Conservation (phyloP, 2,797 vertebrate genomes). For the Uromys caudimaculatus region DNA sequence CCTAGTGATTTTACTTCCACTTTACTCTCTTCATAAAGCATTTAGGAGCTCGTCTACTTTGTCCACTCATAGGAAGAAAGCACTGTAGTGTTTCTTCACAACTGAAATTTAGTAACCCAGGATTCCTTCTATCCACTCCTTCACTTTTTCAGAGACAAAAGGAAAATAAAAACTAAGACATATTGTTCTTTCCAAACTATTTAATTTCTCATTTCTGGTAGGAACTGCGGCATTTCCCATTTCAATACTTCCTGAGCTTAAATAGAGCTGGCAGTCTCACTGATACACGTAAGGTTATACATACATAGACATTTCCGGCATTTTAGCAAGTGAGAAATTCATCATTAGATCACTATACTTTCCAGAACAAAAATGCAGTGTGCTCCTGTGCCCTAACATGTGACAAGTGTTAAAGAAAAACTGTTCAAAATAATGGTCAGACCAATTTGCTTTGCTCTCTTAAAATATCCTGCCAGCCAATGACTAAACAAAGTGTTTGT, state of each 20-base stretch:
- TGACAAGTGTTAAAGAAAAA: constrained; percentile 46
- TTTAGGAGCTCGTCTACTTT: neutral
- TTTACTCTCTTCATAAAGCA: neutral
- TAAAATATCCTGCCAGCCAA: constrained; percentile 62
- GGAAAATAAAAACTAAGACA: constrained; percentile 30
- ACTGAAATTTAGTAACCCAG: constrained; percentile 17
- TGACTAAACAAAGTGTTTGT: constrained; percentile 74
- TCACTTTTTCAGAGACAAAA: neutral
- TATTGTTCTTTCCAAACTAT: constrained; percentile 6
- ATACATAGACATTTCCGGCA: neutral
- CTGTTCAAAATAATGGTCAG: constrained; percentile 66
- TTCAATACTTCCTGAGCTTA: neutral
- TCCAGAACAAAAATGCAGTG: constrained; percentile 23
- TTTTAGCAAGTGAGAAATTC: constrained; percentile 25
- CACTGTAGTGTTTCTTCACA: neutral
- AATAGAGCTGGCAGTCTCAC: neutral
- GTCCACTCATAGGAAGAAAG: neutral
- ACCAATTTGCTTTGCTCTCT: constrained; percentile 58
- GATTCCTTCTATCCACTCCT: constrained; percentile 10
- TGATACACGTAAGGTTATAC: neutral
- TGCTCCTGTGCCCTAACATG: neutral
- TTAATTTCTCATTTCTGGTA: neutral
- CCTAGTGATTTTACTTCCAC: constrained; percentile 10
- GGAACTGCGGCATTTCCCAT: constrained; percentile 23
- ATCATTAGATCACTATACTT: constrained; percentile 23